Base-by-base conservation (phyloP, 2,113 vertebrate species). In the Notothenia rossii region DNA sequence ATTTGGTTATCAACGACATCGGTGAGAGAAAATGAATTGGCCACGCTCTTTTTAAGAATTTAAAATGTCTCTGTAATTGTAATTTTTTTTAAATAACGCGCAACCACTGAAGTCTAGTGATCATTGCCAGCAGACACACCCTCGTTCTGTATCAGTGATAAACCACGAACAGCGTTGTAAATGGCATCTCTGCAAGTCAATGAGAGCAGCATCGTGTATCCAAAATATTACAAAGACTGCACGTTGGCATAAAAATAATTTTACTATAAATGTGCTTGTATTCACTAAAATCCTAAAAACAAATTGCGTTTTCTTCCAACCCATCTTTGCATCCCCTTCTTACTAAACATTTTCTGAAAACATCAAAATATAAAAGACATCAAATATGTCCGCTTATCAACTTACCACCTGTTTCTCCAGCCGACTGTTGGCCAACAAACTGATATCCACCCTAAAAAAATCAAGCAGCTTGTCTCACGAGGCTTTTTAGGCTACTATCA, bases 331-430 rank as follows among this genome's bases (percentile, higher is more conserved):
- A 25, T 13, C 4, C 12, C 25, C 20, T 46, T 13, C n/a, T 56
- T 15, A 20, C 8, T n/a, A 1, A 2, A 8, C n/a, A 64, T 76
- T 20, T 13, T 2, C 1, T 0, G 17, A 48, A 49, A 46, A 22
- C 53, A 75, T 13, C 6, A 8, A 1, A 46, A 75, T 13, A 20
- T 50, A 4, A 4, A 40, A 50, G 13, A 83, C 25, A 72, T 33
- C 14, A 81, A 55, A 20, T 50, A 67, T 66, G 71, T 15, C 25
- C 48, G 25, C 48, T 58, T 25, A 54, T 83, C 60, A 74, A 88
- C 92, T 90, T 79, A 92, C 92, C 92, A 71, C 58, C 82, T 63
- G 77, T 89, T 85, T 75, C 58, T 81, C 55, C 70, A 59, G 76
- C 64, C 14, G 78, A 77, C 56, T n/a, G 40, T 77, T 55, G 36